A percentile compares a stretch with the other conserved stretches of the same genome.
Evolutionary conservation across 2,888 invertebrate species (phyloP).

Genomic region (Rhyacophila evoluta): DNA sequence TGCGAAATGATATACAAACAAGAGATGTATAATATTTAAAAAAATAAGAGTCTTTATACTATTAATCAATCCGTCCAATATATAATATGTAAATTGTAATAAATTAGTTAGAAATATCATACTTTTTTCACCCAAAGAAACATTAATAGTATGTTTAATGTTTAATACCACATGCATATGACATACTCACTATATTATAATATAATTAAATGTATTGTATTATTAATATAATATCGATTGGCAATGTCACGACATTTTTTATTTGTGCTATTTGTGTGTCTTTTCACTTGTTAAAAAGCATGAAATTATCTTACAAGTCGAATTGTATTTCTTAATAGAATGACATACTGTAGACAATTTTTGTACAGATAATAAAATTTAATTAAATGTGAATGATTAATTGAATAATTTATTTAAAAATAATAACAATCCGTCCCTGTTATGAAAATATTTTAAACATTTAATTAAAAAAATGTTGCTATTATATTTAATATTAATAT

Average conservation of each 20-base stretch:
- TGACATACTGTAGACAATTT: neutral
- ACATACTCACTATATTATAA: too few species aligned
- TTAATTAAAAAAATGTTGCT: constrained; percentile 25
- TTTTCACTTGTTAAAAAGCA: too few species aligned
- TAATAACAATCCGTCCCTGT: constrained; percentile 20
- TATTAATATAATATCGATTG: too few species aligned
- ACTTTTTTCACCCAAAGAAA: constrained; percentile 4
- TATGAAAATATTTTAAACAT: neutral
- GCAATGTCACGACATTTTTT: too few species aligned
- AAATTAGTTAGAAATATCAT: neutral
- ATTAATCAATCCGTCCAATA: neutral
- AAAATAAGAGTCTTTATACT: too few species aligned
- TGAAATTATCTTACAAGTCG: too few species aligned
- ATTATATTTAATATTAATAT: constrained; percentile 12
- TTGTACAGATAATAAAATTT: neutral
- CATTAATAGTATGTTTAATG: neutral
- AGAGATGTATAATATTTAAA: too few species aligned
- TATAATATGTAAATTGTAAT: neutral
- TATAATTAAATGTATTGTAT: too few species aligned
- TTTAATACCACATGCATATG: too few species aligned
- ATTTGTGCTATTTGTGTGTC: too few species aligned
- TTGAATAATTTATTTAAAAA: neutral
- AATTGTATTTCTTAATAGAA: neutral
- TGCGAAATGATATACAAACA: too few species aligned
- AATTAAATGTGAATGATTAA: constrained; percentile 22